A percentile compares a stretch with the other conserved stretches of the same genome.
These are phyloP conservation scores for Cynaeus angustus DNA, from an alignment of 2,888 invertebrate genomes.

Conservation along the genomic window DNA sequence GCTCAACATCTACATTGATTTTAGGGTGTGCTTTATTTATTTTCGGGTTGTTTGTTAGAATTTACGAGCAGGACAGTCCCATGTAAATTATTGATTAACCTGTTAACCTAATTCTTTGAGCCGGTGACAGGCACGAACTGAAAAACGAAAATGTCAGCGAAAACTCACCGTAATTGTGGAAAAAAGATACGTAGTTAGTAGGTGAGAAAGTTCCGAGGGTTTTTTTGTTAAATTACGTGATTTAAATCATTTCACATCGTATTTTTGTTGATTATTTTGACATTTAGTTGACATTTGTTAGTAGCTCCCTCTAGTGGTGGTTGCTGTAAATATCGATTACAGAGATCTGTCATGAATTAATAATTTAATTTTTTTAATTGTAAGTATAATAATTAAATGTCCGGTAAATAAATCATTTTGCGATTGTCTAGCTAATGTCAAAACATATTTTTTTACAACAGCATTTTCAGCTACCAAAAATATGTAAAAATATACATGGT, in stretches of 20 bases:
- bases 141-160: background rate
- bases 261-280: slow-evolving; percentile 43
- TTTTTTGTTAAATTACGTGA: slow-evolving; percentile 1
- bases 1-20: slow-evolving; percentile 11
- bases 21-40: slow-evolving; percentile 29
- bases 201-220: background rate
- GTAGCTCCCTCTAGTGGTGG: too few relatives aligned
- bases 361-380: too few relatives aligned
- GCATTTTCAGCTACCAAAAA: too few relatives aligned
- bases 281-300: slow-evolving; percentile 4
- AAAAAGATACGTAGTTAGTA: slow-evolving; percentile 4
- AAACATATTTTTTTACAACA: too few relatives aligned
- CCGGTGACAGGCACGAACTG: background rate
- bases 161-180: slow-evolving; percentile 1
- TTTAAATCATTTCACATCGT: background rate
- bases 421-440: too few relatives aligned
- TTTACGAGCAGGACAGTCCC: slow-evolving; percentile 19
- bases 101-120: slow-evolving; percentile 23
- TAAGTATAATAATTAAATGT: too few relatives aligned
- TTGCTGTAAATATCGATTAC: too few relatives aligned
- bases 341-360: too few relatives aligned
- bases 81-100: slow-evolving; percentile 42
- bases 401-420: too few relatives aligned
- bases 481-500: too few relatives aligned
- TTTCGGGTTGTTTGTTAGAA: slow-evolving; percentile 19